phyloP scores from a whole-genome alignment of 2,113 vertebrate species.

The Catagonus wagneri region DNA sequence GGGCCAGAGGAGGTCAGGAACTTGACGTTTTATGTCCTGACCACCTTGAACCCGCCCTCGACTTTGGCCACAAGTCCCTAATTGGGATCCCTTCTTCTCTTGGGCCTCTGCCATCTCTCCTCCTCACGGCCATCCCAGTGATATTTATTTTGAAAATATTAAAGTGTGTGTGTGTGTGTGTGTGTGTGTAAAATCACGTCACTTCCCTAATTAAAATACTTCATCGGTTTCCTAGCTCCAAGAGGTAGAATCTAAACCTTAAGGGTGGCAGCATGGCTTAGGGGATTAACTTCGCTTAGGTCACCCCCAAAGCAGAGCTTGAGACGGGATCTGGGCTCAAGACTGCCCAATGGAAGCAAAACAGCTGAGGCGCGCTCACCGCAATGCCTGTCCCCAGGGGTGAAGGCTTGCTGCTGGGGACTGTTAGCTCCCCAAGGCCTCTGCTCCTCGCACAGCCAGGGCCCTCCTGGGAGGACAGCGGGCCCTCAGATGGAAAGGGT shows the following conservation, averaged over 20 bases:
- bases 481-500: neutral
- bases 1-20: neutral
- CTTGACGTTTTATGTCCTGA: neutral
- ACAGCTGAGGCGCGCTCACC: no score
- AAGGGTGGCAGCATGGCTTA: neutral
- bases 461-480: neutral
- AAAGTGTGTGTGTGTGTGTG: neutral
- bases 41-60: neutral
- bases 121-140: neutral
- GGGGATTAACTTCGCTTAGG: neutral
- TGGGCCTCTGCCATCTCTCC: neutral
- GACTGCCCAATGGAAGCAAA: neutral
- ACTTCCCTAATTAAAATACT: neutral
- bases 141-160: neutral
- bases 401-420: neutral
- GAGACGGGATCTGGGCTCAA: neutral
- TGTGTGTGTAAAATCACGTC: neutral
- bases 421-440: neutral
- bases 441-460: neutral
- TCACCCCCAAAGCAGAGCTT: neutral
- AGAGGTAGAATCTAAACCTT: neutral
- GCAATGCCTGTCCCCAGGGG: neutral
- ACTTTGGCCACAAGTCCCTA: neutral
- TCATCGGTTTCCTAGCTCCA: neutral
- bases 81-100: neutral